Percentiles rank a stretch among this genome's conserved stretches.
Evolutionary conservation across 1,140 invertebrate genomes (phyloP).

Genomic region (Pseudomyrmex sp.): DNA sequence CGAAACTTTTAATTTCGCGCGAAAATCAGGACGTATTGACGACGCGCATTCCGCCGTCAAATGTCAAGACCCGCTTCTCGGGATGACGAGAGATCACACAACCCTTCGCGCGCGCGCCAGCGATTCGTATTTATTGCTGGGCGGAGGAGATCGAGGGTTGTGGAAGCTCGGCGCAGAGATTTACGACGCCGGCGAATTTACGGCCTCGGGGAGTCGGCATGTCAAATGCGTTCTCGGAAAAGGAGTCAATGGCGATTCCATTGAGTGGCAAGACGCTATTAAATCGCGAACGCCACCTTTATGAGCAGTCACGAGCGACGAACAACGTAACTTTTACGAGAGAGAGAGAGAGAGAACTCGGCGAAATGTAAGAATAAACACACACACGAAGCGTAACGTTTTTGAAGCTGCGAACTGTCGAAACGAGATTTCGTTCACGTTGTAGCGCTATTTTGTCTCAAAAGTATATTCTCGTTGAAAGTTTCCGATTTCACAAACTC

Average conservation of each 20-base stretch:
- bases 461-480: background rate
- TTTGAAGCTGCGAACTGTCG: background rate
- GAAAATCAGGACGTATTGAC: constrained; percentile 68
- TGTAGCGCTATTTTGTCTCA: background rate
- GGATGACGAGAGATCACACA: constrained; percentile 45
- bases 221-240: constrained; percentile 25
- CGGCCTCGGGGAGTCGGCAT: constrained; percentile 22
- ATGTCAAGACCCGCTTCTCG: constrained; percentile 20
- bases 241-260: constrained; percentile 61
- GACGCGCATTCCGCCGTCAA: constrained; percentile 14
- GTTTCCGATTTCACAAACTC: background rate
- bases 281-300: constrained; percentile 42
- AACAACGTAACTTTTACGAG: constrained; percentile 6
- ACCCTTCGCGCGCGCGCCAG: background rate
- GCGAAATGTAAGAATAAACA: background rate
- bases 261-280: constrained; percentile 54
- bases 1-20: constrained; percentile 71
- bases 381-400: background rate
- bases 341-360: constrained; percentile 8
- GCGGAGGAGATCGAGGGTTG: constrained; percentile 55
- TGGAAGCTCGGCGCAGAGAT: constrained; percentile 45
- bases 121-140: constrained; percentile 73
- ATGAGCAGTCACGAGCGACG: background rate
- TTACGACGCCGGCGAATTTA: constrained; percentile 67
- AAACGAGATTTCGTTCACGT: background rate